Base-by-base conservation (phyloP, 2,797 vertebrate genomes). In the Phoxinus dragarum region DNA sequence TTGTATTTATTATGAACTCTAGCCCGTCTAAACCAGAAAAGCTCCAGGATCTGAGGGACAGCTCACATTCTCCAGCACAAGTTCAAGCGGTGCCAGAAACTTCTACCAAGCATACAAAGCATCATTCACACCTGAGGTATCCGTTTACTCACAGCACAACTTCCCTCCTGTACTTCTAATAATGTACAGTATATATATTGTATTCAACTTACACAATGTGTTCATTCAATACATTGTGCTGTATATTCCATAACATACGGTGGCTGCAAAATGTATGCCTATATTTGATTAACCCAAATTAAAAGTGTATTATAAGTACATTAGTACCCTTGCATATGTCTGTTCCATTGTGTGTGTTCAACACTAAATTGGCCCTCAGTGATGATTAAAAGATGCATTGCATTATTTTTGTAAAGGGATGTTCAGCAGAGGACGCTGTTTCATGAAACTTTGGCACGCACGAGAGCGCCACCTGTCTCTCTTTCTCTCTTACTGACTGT, bases 391-490 rank as follows among this genome's bases (percentile, higher is more conserved):
- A 64, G 12, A 16, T 0, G 14, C 6, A 31, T 21, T 38, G 34
- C 34, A 68, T 38, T 21, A 21, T 38, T 36, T 36, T 19, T 9
- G 80, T 36, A 71, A 14, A 34, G 1, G 4, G 8, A 34, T 21
- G 68, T 21, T 42, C 81, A 82, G 69, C 69, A 82, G 81, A 64
- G 81, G 52, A 40, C 40, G 54, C 38, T 31, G 61, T 54, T 9
- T 2, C 66, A n/a, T n/a, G 31, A 52, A 23, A 0, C 31, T 21
- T 69, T 38, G n/a, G 5, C 47, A n/a, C 42, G 7, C 21, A 40
- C 6, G 23, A 27, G 34, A 34, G 40, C 31, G 7, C 27, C 64
- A 19, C 16, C 16, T 36, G 64, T 67, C 66, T 31, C n/a, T 64
- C 61, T 31, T 6, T 64, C 61, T 14, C 56, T 59, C n/a, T 61